Evolutionary conservation across 2,113 vertebrate genomes (phyloP).

Genomic region (Odocoileus virginianus): DNA sequence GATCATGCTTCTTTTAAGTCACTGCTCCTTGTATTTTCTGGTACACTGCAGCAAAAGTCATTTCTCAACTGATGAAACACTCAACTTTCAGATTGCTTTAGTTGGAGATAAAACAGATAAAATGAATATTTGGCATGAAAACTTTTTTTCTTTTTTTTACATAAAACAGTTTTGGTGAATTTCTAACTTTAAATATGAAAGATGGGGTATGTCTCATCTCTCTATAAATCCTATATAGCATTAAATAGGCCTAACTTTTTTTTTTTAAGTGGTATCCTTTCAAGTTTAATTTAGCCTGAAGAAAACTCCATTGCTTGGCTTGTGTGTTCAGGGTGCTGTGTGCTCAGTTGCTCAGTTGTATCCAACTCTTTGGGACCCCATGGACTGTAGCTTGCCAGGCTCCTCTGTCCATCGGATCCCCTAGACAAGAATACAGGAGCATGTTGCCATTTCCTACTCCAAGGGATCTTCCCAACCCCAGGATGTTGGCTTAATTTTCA

Average conservation of each 20-base stretch:
- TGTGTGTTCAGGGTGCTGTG: not conserved
- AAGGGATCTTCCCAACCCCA: not conserved
- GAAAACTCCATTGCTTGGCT: not conserved
- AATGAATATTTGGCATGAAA: not conserved
- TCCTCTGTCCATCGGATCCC: not conserved
- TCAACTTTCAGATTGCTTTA: not conserved
- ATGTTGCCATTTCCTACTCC: not conserved
- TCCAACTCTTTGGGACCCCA: not conserved
- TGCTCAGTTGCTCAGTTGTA: not conserved
- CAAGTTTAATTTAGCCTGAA: not conserved
- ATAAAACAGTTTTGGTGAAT: not conserved
- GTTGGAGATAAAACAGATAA: not conserved
- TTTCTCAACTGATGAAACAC: not conserved
- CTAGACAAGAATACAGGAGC: not conserved
- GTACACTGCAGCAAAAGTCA: not conserved
- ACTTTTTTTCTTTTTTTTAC: not conserved
- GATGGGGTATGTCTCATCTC: not conserved
- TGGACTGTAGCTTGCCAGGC: not conserved
- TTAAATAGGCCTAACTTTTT: not conserved
- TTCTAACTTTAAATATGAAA: not conserved
- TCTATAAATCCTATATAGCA: not conserved
- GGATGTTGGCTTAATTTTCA: not conserved
- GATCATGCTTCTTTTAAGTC: not conserved
- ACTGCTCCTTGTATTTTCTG: not conserved
- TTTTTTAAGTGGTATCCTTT: not conserved